Conservation (phyloP, 2,888 invertebrate genomes). For the Melipona beecheii region DNA sequence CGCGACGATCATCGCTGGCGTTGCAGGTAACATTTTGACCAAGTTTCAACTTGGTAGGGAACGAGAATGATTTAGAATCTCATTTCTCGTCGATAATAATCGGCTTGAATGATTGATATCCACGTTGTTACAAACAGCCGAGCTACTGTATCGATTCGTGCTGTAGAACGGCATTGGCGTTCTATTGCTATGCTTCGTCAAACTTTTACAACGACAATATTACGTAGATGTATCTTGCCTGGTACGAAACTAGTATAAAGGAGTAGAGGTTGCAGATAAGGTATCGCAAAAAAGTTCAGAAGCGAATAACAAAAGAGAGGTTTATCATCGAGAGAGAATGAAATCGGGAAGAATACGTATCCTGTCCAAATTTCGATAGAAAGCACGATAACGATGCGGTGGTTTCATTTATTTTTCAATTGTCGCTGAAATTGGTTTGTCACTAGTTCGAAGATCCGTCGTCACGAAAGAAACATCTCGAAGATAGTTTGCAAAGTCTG, state of each 20-base stretch:
- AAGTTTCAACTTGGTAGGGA: not conserved
- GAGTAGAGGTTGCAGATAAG: not conserved
- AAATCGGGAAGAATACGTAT: not conserved
- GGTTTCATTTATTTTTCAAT: too few relatives aligned
- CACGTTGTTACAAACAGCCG: constrained; percentile 11
- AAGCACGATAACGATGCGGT: too few relatives aligned
- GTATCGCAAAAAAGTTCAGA: not conserved
- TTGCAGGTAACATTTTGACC: not conserved
- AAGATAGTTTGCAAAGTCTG: too few relatives aligned
- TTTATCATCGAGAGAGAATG: not conserved
- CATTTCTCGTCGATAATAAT: constrained; percentile 22
- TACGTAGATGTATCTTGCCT: not conserved
- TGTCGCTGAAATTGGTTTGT: too few relatives aligned
- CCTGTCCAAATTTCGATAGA: too few relatives aligned
- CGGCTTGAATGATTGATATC: constrained; percentile 43
- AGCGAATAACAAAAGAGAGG: not conserved
- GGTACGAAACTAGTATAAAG: not conserved
- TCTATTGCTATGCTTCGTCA: constrained; percentile 1
- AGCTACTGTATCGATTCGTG: constrained; percentile 27
- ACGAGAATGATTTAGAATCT: not conserved
- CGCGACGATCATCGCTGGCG: not conserved
- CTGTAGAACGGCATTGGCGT: not conserved
- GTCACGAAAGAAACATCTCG: too few relatives aligned
- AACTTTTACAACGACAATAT: constrained; percentile 8
- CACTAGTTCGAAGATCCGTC: too few relatives aligned